Conservation (phyloP, 2,797 vertebrate species). For the Decapterus maruadsi region DNA sequence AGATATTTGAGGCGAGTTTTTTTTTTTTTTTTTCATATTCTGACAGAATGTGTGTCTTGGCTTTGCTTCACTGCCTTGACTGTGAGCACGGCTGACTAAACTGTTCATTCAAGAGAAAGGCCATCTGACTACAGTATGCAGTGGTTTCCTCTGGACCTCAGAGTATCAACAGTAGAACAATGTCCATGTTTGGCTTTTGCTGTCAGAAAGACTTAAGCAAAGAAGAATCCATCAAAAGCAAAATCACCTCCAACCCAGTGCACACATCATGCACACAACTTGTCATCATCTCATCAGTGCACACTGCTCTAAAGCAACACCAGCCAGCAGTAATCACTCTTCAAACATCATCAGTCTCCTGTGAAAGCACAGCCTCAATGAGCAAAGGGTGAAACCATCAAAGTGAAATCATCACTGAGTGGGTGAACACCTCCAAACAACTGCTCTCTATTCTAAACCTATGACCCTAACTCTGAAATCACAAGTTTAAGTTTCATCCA, state of each 20-base stretch:
- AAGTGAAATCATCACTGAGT: slow-evolving; percentile 70
- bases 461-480: slow-evolving; percentile 31
- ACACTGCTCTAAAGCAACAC: slow-evolving; percentile 64
- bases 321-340: slow-evolving; percentile 61
- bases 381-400: slow-evolving; percentile 63
- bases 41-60: slow-evolving; percentile 31
- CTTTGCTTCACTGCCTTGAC: slow-evolving; percentile 1
- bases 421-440: slow-evolving; percentile 68
- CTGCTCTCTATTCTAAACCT: slow-evolving; percentile 20
- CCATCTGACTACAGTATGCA: slow-evolving; percentile 12
- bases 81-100: slow-evolving; percentile 5
- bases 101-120: slow-evolving; percentile 44
- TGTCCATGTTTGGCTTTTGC: slow-evolving; percentile 65
- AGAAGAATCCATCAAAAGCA: slow-evolving; percentile 55
- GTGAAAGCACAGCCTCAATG: slow-evolving; percentile 48
- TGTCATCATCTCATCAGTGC: slow-evolving; percentile 64
- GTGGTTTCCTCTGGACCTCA: slow-evolving; percentile 20
- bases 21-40: slow-evolving; percentile 19
- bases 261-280: slow-evolving; percentile 51
- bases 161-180: slow-evolving; percentile 38
- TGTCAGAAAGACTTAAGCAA: slow-evolving; percentile 32
- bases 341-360: slow-evolving; percentile 55
- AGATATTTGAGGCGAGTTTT: slow-evolving; percentile 5
- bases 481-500: slow-evolving; percentile 26
- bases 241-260: slow-evolving; percentile 37